Percentiles rank a stretch among this genome's conserved stretches.
These are phyloP conservation scores for Atherinomorus stipes DNA, from an alignment of 2,113 vertebrate genomes.

Conservation along the genomic window DNA sequence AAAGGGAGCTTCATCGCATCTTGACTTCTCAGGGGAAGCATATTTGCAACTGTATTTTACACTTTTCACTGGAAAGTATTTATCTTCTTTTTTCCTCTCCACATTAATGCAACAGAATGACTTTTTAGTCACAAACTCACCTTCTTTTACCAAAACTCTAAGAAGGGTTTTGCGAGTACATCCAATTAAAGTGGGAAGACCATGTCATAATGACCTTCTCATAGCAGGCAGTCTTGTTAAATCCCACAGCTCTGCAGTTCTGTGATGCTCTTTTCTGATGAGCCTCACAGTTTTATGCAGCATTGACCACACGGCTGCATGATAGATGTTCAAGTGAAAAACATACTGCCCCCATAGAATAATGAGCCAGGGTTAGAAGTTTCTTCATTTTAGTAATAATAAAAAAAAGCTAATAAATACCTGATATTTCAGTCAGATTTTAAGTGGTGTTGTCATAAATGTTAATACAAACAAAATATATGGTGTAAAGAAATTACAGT, in stretches of 20 bases:
- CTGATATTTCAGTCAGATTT: neutral
- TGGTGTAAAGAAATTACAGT: neutral
- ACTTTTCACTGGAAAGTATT: neutral
- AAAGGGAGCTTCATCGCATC: neutral
- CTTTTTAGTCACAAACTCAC: slow-evolving; percentile 1
- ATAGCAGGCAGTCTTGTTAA: neutral
- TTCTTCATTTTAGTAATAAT: neutral
- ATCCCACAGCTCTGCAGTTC: neutral
- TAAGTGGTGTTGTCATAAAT: neutral
- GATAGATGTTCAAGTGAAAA: neutral
- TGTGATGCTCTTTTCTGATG: neutral
- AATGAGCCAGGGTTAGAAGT: neutral
- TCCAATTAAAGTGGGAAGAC: slow-evolving; percentile 18
- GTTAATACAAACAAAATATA: neutral
- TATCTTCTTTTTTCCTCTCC: neutral
- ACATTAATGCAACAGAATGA: slow-evolving; percentile 1
- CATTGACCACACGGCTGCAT: neutral
- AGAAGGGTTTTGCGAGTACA: neutral
- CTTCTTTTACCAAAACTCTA: slow-evolving; percentile 5
- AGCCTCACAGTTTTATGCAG: neutral
- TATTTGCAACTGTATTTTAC: neutral
- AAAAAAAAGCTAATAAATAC: neutral
- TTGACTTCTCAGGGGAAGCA: neutral
- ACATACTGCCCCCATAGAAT: neutral
- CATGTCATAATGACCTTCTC: neutral